Conservation (phyloP, 2,888 invertebrate genomes). For the Cataglyphis cursor region DNA sequence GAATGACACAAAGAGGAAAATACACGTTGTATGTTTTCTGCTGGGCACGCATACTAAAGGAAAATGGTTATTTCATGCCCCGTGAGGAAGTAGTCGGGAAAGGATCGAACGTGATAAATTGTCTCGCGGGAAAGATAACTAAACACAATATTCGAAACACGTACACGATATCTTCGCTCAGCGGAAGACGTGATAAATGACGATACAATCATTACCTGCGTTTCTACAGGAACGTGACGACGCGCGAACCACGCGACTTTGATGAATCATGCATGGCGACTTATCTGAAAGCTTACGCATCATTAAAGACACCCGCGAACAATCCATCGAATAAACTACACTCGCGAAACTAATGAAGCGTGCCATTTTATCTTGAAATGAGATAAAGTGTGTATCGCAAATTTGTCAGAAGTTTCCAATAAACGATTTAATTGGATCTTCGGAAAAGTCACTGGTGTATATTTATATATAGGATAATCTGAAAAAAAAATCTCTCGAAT, state of each 20-base stretch:
- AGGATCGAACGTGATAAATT: slow-evolving; percentile 70
- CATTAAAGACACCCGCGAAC: slow-evolving; percentile 27
- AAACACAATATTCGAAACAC: slow-evolving; percentile 73
- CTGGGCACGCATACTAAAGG: slow-evolving; percentile 50
- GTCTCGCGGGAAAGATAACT: slow-evolving; percentile 64
- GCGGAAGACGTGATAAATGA: slow-evolving; percentile 71
- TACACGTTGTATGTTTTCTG: slow-evolving; percentile 24
- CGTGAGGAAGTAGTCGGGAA: slow-evolving; percentile 46
- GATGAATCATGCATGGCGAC: slow-evolving; percentile 48
- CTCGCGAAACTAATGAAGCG: not conserved
- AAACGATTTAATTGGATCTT: slow-evolving; percentile 36
- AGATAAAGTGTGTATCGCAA: not conserved
- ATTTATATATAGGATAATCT: slow-evolving; percentile 25
- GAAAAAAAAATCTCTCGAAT: slow-evolving; percentile 27
- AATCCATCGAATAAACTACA: slow-evolving; percentile 18
- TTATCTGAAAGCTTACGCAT: slow-evolving; percentile 45
- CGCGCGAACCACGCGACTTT: slow-evolving; percentile 44
- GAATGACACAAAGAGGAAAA: slow-evolving; percentile 12
- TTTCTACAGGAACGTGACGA: slow-evolving; percentile 56
- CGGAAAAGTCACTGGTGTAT: slow-evolving; percentile 8
- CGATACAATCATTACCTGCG: slow-evolving; percentile 70
- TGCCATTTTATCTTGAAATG: not conserved
- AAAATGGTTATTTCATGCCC: slow-evolving; percentile 63
- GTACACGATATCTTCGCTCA: slow-evolving; percentile 66
- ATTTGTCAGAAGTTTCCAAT: not conserved